A percentile compares a stretch with the other conserved stretches of the same genome.
Conservation (phyloP, 2,888 invertebrate species). For the Hirtodrosophila trivittata region DNA sequence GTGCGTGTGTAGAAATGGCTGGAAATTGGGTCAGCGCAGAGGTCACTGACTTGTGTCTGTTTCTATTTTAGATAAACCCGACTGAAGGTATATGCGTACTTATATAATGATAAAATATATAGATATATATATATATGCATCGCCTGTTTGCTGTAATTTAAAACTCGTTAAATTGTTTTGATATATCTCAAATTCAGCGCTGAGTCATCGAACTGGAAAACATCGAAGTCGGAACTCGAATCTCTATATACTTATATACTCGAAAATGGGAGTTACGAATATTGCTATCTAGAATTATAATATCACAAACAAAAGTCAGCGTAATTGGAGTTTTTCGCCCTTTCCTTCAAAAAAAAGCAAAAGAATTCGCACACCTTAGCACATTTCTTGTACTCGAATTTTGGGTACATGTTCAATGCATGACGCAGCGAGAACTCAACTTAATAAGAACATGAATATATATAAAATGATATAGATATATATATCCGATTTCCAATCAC, state of each 20-base stretch:
- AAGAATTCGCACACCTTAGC: slow-evolving; percentile 45
- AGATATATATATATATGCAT: too few relatives aligned
- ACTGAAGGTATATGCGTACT: too few relatives aligned
- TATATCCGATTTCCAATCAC: slow-evolving; percentile 71
- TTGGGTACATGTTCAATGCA: slow-evolving; percentile 40
- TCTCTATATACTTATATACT: neutral
- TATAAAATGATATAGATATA: neutral
- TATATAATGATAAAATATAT: too few relatives aligned
- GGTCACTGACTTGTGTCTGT: slow-evolving; percentile 25
- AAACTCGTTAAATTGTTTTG: too few relatives aligned
- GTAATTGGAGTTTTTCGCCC: slow-evolving; percentile 49
- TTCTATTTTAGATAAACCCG: neutral
- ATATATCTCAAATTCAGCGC: too few relatives aligned
- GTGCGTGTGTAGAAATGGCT: slow-evolving; percentile 2
- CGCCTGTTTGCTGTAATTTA: too few relatives aligned
- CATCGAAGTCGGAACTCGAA: neutral
- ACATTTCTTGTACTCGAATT: slow-evolving; percentile 38
- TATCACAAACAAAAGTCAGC: slow-evolving; percentile 53
- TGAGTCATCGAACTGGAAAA: slow-evolving; percentile 60
- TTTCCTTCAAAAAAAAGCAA: slow-evolving; percentile 3
- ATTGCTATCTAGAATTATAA: slow-evolving; percentile 1
- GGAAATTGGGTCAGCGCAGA: slow-evolving; percentile 14
- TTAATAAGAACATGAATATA: slow-evolving; percentile 11
- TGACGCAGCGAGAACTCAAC: slow-evolving; percentile 21
- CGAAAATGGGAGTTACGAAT: too few relatives aligned